Conservation (phyloP, 2,888 invertebrate species). For the Synanthedon myopaeformis region DNA sequence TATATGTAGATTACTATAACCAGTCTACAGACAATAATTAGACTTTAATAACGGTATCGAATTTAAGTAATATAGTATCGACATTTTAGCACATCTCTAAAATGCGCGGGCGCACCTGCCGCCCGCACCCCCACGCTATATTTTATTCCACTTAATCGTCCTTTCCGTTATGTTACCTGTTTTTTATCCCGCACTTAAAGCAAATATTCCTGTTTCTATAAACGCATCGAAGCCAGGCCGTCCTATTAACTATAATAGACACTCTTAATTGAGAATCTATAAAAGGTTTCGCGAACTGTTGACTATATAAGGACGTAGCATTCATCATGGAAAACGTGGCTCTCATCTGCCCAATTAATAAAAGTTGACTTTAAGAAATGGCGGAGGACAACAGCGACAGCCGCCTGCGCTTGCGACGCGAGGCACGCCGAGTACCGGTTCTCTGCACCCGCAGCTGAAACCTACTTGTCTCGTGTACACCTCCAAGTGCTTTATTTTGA, state of each 20-base stretch:
- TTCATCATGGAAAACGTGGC: slow-evolving; percentile 63
- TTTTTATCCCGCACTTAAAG: slow-evolving; percentile 62
- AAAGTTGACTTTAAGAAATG: slow-evolving; percentile 66
- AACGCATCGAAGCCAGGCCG: slow-evolving; percentile 49
- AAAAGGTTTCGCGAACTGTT: slow-evolving; percentile 67
- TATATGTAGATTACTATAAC: no score
- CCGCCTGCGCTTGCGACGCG: slow-evolving; percentile 29
- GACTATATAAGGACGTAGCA: slow-evolving; percentile 59
- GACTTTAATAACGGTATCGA: no score
- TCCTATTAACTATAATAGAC: slow-evolving; percentile 68
- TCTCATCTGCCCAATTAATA: slow-evolving; percentile 72
- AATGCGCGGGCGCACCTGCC: slow-evolving; percentile 39
- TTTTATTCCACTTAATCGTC: slow-evolving; percentile 69
- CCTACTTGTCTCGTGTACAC: slow-evolving; percentile 26
- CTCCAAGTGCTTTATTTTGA: slow-evolving; percentile 63
- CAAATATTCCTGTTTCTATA: slow-evolving; percentile 65
- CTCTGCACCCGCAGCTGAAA: slow-evolving; percentile 56
- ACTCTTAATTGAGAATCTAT: slow-evolving; percentile 70
- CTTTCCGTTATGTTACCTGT: slow-evolving; percentile 68
- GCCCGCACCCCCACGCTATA: slow-evolving; percentile 66
- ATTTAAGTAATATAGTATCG: neutral
- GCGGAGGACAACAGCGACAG: slow-evolving; percentile 43
- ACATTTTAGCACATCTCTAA: slow-evolving; percentile 31
- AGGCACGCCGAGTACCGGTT: slow-evolving; percentile 40
- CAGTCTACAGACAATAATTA: no score